phyloP scores from a whole-genome alignment of 2,797 vertebrate genomes.

The Hipposideros larvatus region DNA sequence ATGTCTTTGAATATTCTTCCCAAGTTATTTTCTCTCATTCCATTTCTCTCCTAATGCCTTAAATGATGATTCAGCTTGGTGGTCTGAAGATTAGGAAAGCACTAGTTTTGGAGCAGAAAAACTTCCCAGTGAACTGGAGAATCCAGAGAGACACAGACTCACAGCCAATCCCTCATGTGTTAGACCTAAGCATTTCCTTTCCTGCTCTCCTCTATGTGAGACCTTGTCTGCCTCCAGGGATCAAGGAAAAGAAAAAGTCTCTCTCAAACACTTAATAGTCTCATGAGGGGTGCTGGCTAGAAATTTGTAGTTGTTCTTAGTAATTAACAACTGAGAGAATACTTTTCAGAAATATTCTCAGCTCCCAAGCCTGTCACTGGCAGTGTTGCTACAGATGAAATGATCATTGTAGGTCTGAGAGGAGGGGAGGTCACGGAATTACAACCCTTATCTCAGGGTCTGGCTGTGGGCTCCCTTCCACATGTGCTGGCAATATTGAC shows the following conservation, averaged over 20 bases:
- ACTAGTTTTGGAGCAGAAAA: background rate
- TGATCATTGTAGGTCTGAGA: background rate
- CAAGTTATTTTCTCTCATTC: background rate
- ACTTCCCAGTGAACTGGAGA: background rate
- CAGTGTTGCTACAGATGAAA: background rate
- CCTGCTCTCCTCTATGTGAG: background rate
- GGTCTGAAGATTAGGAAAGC: background rate
- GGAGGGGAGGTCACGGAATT: background rate
- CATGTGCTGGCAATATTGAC: background rate
- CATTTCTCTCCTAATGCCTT: background rate
- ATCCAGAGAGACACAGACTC: too few relatives aligned
- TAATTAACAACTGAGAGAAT: background rate
- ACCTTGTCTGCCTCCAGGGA: background rate
- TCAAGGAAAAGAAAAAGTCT: background rate
- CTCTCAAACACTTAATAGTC: fast-evolving
- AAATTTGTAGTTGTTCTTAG: background rate
- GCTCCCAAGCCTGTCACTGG: background rate
- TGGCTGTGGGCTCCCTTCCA: background rate
- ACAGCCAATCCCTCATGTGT: background rate
- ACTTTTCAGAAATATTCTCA: background rate
- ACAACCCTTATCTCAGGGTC: background rate
- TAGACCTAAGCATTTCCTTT: background rate
- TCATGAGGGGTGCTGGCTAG: background rate
- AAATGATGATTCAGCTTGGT: background rate
- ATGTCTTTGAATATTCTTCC: background rate